A percentile compares a stretch with the other conserved stretches of the same genome.
These are phyloP conservation scores for Cephalopholis sonnerati DNA, from an alignment of 2,113 vertebrate species.

Conservation along the genomic window DNA sequence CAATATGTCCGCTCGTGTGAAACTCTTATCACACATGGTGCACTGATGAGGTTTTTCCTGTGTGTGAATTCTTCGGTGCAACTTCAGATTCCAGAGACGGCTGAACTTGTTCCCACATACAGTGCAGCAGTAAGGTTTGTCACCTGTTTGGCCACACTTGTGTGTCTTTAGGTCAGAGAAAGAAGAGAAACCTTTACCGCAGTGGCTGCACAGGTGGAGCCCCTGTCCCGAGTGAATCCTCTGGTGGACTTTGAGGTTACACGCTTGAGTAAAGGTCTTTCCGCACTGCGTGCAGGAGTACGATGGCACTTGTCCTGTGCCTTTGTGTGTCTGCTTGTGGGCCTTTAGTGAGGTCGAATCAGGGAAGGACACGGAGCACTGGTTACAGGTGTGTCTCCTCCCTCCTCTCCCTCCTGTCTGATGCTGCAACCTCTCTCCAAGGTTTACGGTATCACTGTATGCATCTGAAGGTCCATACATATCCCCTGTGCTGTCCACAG, in stretches of 20 bases:
- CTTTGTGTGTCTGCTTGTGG: slow-evolving; percentile 75
- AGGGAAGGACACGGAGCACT: slow-evolving; percentile 72
- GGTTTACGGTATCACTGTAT: slow-evolving; percentile 51
- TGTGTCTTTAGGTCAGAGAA: slow-evolving; percentile 86
- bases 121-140: slow-evolving; percentile 84
- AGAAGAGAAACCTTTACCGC: slow-evolving; percentile 86
- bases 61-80: slow-evolving; percentile 85
- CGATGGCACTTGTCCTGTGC: slow-evolving; percentile 25
- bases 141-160: slow-evolving; percentile 77
- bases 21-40: slow-evolving; percentile 85
- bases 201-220: slow-evolving; percentile 87
- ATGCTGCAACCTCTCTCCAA: slow-evolving; percentile 67
- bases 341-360: slow-evolving; percentile 74
- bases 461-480: slow-evolving; percentile 60
- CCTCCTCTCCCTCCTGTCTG: slow-evolving; percentile 57
- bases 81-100: slow-evolving; percentile 85
- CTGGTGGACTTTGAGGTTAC: slow-evolving; percentile 85
- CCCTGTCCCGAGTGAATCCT: slow-evolving; percentile 86
- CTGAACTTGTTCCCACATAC: slow-evolving; percentile 85
- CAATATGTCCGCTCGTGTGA: slow-evolving; percentile 84
- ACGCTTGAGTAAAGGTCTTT: slow-evolving; percentile 83
- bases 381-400: slow-evolving; percentile 65
- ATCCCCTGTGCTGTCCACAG: slow-evolving; percentile 44
- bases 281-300: slow-evolving; percentile 82
- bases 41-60: slow-evolving; percentile 86